Base-by-base conservation (phyloP, 2,888 invertebrate species). In the Eupeodes latifasciatus region DNA sequence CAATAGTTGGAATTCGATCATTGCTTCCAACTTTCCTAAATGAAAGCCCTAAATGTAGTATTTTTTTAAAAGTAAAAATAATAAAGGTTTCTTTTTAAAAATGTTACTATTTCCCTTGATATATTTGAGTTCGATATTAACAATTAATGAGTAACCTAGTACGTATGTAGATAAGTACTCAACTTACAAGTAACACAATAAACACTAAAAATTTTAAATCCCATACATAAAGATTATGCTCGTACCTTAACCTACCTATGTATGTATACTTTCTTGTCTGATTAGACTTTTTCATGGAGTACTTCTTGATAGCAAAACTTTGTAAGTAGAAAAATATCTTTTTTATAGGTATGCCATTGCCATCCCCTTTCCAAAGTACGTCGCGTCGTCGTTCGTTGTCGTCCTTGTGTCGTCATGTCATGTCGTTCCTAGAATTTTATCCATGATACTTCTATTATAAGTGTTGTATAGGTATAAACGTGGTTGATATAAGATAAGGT, bases 401-500 rank as follows among this genome's bases (percentile, higher is more conserved):
- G 27, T 27, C 27, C 27, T 27, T 27, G 27, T 27, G 27, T 7
- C 40, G 40, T 66, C 49, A 66, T 67, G 67, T 67, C 67, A 67
- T 67, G 67, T 51, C 67, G 10, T 51, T 34, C 4, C 6, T 51
- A n/a, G 34, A 67, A n/a, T 53, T 27, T 10, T 69, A 69, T 36
- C 34, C 69, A 53, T 69, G 34, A 67, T 53, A 7, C 12, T 69
- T 16, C 11, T 53, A 69, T 69, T 69, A 69, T 69, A 69, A 69
- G 53, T 53, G 27, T 27, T 27, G 27, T 27, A 27, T 27, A 27
- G 16, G 53, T 69, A 36, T 40, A 69, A 69, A 40, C 11, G 53
- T 36, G 53, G 53, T 53, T 69, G 69, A 69, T 67, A 67, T 36
- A 69, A 53, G 82, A 79, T 78, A 86, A 51, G 53, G 53, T 36